Evolutionary conservation across 2,888 invertebrate genomes (phyloP).

Genomic region (Synergus gifuensis): DNA sequence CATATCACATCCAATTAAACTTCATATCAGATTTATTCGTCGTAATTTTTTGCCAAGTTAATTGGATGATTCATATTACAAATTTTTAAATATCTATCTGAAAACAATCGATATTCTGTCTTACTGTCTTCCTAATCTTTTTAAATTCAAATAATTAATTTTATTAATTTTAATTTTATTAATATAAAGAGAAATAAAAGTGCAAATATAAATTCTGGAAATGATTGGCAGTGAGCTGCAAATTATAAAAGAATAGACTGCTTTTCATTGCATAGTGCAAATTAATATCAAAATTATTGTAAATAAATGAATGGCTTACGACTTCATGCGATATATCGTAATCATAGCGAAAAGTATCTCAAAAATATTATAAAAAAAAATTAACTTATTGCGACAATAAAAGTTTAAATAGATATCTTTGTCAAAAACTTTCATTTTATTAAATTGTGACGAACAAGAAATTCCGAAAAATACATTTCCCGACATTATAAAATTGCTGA

Average conservation of each 20-base stretch:
- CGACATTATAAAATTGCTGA: too few species aligned
- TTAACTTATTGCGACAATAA: background rate
- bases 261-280: background rate
- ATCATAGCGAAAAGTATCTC: background rate
- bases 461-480: too few species aligned
- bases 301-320: background rate
- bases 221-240: background rate
- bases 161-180: background rate
- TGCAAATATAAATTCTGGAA: background rate
- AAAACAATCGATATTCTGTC: background rate
- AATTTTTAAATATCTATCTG: background rate
- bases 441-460: too few species aligned
- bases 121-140: background rate
- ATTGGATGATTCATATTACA: background rate
- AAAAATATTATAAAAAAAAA: background rate
- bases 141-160: background rate
- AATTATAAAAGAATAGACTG: background rate
- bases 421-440: background rate
- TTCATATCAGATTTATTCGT: background rate
- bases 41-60: background rate
- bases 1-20: slow-evolving; percentile 9
- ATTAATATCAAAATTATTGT: background rate
- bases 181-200: background rate
- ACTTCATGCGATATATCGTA: slow-evolving; percentile 2
- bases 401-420: background rate